Evolutionary conservation across 2,797 vertebrate genomes (phyloP).

Genomic region (Hapalemur alaotrensis): DNA sequence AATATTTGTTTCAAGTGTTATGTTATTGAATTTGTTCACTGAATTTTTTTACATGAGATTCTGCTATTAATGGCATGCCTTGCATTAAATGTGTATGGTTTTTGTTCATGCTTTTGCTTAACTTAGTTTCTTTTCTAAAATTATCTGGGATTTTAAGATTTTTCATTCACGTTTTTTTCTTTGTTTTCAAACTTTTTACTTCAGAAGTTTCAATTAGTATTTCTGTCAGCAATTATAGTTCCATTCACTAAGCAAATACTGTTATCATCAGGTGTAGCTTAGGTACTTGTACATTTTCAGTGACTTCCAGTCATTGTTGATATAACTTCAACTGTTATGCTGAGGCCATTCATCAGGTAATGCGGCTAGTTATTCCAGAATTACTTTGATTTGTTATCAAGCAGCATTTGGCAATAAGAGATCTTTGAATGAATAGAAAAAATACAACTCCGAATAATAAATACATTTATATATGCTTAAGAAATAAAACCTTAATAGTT

Average conservation of each 20-base stretch:
- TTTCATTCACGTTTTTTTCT: constrained; percentile 15
- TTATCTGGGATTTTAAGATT: constrained; percentile 15
- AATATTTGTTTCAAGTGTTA: constrained; percentile 42
- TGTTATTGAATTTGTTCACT: constrained; percentile 30
- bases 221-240: background rate
- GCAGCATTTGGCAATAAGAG: background rate
- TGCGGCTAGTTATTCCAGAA: background rate
- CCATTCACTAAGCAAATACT: background rate
- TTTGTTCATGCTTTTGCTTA: constrained; percentile 66
- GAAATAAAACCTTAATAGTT: background rate
- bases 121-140: background rate
- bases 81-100: constrained; percentile 30
- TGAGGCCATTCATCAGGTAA: background rate
- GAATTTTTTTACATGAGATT: constrained; percentile 32
- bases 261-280: background rate
- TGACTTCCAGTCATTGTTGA: background rate
- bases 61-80: background rate
- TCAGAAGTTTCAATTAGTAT: background rate
- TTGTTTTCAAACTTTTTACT: background rate
- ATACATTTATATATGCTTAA: background rate
- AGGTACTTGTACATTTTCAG: background rate
- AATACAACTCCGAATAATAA: background rate
- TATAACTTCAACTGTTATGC: background rate
- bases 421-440: background rate
- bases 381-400: background rate